phyloP scores from a whole-genome alignment of 2,113 vertebrate genomes.

The Lota lota region DNA sequence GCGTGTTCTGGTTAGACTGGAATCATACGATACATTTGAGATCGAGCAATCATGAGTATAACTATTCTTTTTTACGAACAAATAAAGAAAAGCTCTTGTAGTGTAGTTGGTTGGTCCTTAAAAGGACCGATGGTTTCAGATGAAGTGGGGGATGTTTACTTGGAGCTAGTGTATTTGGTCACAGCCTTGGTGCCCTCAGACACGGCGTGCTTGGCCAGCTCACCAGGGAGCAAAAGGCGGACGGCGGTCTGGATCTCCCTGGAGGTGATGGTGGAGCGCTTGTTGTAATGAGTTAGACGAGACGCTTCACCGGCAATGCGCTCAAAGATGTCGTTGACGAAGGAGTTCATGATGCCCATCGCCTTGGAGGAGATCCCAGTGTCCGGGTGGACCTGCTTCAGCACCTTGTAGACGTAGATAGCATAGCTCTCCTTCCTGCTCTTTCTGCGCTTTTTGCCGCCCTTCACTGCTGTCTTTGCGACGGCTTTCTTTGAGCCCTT shows the following conservation, averaged over 20 bases:
- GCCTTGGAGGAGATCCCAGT: conserved; percentile 79
- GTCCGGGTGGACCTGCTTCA: conserved; percentile 81
- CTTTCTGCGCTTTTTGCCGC: conserved; percentile 10
- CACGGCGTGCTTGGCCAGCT: conserved; percentile 57
- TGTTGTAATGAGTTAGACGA: conserved; percentile 67
- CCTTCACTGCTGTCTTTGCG: neutral
- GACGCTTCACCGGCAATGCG: conserved; percentile 52
- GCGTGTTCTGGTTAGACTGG: too few relatives aligned
- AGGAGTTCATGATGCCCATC: conserved; percentile 66
- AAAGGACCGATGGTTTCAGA: too few relatives aligned
- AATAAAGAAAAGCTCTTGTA: too few relatives aligned
- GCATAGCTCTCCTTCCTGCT: conserved; percentile 62
- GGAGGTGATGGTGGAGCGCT: conserved; percentile 70
- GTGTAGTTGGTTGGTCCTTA: too few relatives aligned
- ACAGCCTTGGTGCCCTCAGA: conserved; percentile 43
- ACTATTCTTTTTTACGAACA: too few relatives aligned
- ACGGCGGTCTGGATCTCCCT: conserved; percentile 84
- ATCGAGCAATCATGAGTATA: too few relatives aligned
- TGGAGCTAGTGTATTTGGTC: conserved; percentile 16
- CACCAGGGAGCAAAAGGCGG: conserved; percentile 60
- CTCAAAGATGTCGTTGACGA: conserved; percentile 67
- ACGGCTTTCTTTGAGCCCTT: too few relatives aligned
- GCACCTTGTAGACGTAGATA: conserved; percentile 77
- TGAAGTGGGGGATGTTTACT: neutral
- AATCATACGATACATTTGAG: too few relatives aligned